Conservation (phyloP, 2,797 vertebrate genomes). For the Cichlasoma orientale region DNA sequence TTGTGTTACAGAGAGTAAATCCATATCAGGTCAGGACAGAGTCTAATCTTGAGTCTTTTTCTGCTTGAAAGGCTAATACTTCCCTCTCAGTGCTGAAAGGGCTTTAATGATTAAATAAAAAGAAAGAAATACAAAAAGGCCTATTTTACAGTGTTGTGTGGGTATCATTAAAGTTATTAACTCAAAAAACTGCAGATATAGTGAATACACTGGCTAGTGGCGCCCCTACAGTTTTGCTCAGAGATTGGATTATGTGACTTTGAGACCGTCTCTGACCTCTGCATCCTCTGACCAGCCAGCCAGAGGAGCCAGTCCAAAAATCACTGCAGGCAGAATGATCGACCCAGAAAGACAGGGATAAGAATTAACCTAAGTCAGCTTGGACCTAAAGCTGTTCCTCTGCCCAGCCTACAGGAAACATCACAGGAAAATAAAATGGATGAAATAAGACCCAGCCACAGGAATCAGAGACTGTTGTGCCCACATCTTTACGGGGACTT, state of each 20-base stretch:
- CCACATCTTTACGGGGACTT: neutral
- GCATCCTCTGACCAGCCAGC: neutral
- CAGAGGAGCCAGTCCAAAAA: neutral
- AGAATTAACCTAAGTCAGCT: neutral
- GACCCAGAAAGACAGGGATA: neutral
- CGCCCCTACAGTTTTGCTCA: neutral
- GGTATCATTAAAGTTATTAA: neutral
- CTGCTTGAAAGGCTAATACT: neutral
- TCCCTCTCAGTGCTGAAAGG: neutral
- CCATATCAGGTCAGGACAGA: neutral
- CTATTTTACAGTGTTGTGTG: neutral
- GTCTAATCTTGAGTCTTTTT: neutral
- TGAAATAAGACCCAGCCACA: neutral
- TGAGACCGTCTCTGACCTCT: neutral
- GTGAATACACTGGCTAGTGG: neutral
- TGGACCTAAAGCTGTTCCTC: neutral
- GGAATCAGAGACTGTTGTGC: neutral
- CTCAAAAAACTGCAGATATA: neutral
- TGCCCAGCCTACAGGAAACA: neutral
- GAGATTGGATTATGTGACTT: neutral
- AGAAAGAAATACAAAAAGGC: neutral
- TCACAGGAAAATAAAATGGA: slow-evolving; percentile 2
- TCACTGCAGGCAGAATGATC: neutral
- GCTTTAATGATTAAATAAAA: neutral
- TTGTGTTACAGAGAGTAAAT: neutral